Conservation (phyloP, 2,797 vertebrate genomes). For the Acomys russatus region DNA sequence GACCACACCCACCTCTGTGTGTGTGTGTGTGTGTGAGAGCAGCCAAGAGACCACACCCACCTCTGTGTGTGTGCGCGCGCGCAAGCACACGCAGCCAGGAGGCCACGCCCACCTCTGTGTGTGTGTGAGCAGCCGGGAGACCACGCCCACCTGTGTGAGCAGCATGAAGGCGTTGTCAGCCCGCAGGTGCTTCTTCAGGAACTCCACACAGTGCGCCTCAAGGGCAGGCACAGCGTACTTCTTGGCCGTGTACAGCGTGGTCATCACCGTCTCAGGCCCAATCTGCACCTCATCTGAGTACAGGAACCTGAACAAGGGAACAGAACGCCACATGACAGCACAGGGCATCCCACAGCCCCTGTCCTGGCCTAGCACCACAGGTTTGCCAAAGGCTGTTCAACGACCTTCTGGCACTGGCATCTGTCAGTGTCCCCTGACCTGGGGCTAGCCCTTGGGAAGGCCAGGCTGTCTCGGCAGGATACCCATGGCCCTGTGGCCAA, state of each 20-base stretch:
- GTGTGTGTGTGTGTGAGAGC: no score
- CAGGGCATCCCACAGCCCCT: no score
- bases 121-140: no score
- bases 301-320: slow-evolving; percentile 92
- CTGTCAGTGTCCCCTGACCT: not conserved
- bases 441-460: not conserved
- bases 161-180: slow-evolving; percentile 99
- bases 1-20: no score
- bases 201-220: slow-evolving; percentile 98
- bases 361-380: rapidly evolving
- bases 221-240: slow-evolving; percentile 98
- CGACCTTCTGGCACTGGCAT: not conserved
- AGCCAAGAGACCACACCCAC: no score
- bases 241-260: slow-evolving; percentile 98
- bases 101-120: no score
- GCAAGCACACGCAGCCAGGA: no score
- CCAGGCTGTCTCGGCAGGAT: no score
- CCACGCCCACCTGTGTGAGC: slow-evolving; percentile 94
- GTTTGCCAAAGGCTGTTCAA: no score
- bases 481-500: not conserved
- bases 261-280: slow-evolving; percentile 99
- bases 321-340: not conserved
- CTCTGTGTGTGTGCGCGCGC: no score
- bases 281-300: slow-evolving; percentile 99
- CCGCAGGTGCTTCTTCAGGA: slow-evolving; percentile 98